phyloP scores from a whole-genome alignment of 2,797 vertebrate genomes.

The Crossoptilon crossoptilon region DNA sequence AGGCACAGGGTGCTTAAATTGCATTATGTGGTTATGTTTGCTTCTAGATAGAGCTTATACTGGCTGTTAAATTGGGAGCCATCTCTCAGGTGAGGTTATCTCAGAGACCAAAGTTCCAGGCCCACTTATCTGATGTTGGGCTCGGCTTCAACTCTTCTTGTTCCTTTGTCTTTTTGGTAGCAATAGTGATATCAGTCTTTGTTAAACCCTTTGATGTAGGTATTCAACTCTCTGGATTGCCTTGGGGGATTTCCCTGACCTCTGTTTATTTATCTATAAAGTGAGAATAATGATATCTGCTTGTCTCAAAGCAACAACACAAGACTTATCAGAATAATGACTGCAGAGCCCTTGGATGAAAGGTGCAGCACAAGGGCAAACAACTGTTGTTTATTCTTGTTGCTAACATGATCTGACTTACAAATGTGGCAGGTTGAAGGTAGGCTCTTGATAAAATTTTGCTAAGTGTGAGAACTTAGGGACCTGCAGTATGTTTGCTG shows the following conservation, averaged over 20 bases:
- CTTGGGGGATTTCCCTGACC: neutral
- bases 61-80: neutral
- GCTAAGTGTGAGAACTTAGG: neutral
- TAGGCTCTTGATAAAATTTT: neutral
- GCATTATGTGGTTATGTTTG: accelerated
- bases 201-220: neutral
- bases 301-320: neutral
- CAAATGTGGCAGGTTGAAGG: neutral
- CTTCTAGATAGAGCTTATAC: neutral
- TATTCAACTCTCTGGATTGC: neutral
- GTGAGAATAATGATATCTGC: neutral
- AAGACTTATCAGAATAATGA: neutral
- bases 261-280: neutral
- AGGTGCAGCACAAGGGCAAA: neutral
- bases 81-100: neutral
- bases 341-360: neutral
- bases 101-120: neutral
- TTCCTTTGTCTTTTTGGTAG: neutral
- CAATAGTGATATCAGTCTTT: neutral
- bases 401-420: neutral
- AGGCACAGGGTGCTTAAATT: neutral
- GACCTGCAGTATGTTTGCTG: neutral
- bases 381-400: neutral
- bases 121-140: neutral
- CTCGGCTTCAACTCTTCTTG: neutral